Conservation (phyloP, 1,140 invertebrate species). For the Cyclargus thomasi region DNA sequence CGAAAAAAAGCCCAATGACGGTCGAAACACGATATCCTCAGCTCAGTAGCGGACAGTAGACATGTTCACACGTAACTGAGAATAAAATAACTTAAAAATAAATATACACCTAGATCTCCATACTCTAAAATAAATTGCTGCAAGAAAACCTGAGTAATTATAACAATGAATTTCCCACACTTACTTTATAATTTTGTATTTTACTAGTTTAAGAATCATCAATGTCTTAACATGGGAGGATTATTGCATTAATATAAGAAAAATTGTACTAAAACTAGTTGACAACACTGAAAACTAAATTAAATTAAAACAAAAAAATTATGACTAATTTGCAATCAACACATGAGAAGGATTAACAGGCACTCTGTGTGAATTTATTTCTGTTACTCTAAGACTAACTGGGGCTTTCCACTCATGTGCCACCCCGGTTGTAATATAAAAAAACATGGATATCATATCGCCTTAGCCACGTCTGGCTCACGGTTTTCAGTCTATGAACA, state of each 20-base stretch:
- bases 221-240: background rate
- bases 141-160: slow-evolving; percentile 15
- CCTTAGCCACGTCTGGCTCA: slow-evolving; percentile 29
- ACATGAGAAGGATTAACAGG: slow-evolving; percentile 63
- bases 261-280: slow-evolving; percentile 55
- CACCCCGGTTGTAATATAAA: slow-evolving; percentile 23
- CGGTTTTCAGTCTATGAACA: slow-evolving; percentile 69
- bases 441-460: slow-evolving; percentile 10
- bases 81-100: slow-evolving; percentile 63
- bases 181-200: slow-evolving; percentile 13
- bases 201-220: background rate
- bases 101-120: slow-evolving; percentile 15
- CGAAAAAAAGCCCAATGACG: slow-evolving; percentile 62
- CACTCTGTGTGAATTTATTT: slow-evolving; percentile 71
- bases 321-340: slow-evolving; percentile 61
- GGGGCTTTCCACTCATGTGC: slow-evolving; percentile 32
- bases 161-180: background rate
- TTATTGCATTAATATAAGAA: slow-evolving; percentile 27
- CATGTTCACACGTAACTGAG: slow-evolving; percentile 32
- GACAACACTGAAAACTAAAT: slow-evolving; percentile 58
- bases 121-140: slow-evolving; percentile 3
- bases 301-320: slow-evolving; percentile 58
- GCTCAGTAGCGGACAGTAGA: slow-evolving; percentile 21
- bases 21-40: slow-evolving; percentile 31
- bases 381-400: slow-evolving; percentile 49